Conservation (phyloP, 1,140 invertebrate species). For the Eufriesea mexicana region DNA sequence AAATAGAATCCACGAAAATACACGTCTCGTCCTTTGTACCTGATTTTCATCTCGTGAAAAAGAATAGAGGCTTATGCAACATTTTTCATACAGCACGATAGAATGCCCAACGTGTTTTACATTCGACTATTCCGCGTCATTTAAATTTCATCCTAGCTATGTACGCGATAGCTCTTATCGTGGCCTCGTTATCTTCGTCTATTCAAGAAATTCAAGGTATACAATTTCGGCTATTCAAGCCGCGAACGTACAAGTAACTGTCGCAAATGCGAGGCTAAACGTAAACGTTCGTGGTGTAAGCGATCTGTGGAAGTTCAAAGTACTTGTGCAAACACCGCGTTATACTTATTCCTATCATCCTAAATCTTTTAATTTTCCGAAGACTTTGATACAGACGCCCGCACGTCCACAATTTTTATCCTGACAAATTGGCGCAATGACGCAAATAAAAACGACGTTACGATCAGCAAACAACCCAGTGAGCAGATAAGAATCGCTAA, state of each 20-base stretch:
- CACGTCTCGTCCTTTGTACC: neutral
- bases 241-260: neutral
- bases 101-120: neutral
- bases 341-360: neutral
- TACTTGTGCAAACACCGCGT: too few species aligned
- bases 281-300: neutral
- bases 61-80: neutral
- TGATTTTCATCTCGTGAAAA: neutral
- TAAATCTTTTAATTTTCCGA: neutral
- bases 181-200: conserved; percentile 3
- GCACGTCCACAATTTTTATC: neutral
- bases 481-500: conserved; percentile 63
- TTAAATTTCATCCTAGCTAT: neutral
- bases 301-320: neutral
- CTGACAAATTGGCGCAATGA: conserved; percentile 33
- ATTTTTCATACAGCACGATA: neutral
- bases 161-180: neutral
- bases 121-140: neutral
- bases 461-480: conserved; percentile 56
- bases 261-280: neutral
- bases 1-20: neutral
- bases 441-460: conserved; percentile 64
- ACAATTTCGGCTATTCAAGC: neutral
- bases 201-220: too few species aligned
- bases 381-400: neutral